phyloP scores from a whole-genome alignment of 2,797 vertebrate genomes.

The Cetoscarus ocellatus region DNA sequence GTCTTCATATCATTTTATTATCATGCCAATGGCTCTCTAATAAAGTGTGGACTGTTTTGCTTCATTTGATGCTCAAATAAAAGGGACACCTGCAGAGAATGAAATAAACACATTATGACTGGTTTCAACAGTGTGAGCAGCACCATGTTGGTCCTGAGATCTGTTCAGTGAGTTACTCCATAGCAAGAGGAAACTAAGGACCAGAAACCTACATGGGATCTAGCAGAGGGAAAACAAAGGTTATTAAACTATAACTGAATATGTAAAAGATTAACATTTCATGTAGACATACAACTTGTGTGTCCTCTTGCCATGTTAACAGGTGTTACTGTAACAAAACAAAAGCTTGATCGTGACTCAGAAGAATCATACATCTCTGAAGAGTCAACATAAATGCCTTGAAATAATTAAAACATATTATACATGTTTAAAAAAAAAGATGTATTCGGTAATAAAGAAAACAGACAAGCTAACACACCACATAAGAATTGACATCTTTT shows the following conservation, averaged over 20 bases:
- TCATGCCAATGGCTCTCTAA: background rate
- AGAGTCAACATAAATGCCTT: slow-evolving; percentile 3
- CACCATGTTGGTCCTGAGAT: slow-evolving; percentile 67
- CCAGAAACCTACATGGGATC: slow-evolving; percentile 11
- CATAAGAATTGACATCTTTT: background rate
- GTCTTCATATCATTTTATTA: background rate
- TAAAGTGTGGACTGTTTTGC: slow-evolving; percentile 11
- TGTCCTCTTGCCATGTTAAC: background rate
- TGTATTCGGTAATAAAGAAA: slow-evolving; percentile 4
- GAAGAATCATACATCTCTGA: background rate
- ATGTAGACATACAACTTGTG: slow-evolving; percentile 5
- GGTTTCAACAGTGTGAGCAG: slow-evolving; percentile 64
- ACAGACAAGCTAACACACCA: background rate
- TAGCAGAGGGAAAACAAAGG: background rate
- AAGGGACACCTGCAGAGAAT: slow-evolving; percentile 19
- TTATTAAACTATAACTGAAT: slow-evolving; percentile 1
- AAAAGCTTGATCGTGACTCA: slow-evolving; percentile 1
- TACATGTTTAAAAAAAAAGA: background rate
- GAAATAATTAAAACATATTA: slow-evolving; percentile 2
- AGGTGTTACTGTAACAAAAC: background rate
- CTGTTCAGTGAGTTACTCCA: slow-evolving; percentile 36
- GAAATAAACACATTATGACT: slow-evolving; percentile 44
- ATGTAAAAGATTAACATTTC: background rate
- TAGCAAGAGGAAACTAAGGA: slow-evolving; percentile 14
- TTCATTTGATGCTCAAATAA: slow-evolving; percentile 32